These are phyloP conservation scores for Alectura lathami DNA, from an alignment of 2,113 vertebrate genomes.

Conservation along the genomic window DNA sequence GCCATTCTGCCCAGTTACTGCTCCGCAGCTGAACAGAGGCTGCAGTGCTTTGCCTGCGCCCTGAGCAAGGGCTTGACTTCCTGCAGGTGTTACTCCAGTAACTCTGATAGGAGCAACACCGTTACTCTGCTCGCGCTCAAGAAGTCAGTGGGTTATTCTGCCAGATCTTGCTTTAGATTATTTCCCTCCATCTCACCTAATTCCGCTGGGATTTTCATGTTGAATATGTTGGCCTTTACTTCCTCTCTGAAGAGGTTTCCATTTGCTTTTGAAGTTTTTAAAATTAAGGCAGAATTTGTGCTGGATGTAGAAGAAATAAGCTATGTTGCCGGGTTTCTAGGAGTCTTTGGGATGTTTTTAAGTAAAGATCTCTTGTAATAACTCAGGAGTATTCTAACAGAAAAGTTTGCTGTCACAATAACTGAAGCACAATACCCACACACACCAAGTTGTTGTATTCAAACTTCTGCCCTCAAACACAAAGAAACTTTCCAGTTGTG, in stretches of 20 bases:
- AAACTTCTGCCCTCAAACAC: not conserved
- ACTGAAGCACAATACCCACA: not conserved
- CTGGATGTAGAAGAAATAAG: not conserved
- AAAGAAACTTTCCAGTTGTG: not conserved
- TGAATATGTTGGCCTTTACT: accelerated
- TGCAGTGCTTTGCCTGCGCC: not conserved
- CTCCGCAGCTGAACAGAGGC: not conserved
- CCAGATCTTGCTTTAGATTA: not conserved
- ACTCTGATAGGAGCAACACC: not conserved
- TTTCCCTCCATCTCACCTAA: not conserved
- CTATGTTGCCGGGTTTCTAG: not conserved
- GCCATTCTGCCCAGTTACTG: not conserved
- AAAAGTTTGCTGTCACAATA: not conserved
- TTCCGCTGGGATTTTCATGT: not conserved
- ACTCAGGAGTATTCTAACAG: not conserved
- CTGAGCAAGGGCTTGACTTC: not conserved
- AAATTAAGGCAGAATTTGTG: not conserved
- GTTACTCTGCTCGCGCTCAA: not conserved
- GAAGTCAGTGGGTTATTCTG: not conserved
- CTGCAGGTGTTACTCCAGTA: not conserved
- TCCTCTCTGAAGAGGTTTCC: not conserved
- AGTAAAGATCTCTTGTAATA: not conserved
- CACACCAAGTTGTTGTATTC: not conserved
- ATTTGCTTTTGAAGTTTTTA: not conserved
- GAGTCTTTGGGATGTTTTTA: not conserved